Evolutionary conservation across 2,888 invertebrate species (phyloP).

Genomic region (Papilio protenor): DNA sequence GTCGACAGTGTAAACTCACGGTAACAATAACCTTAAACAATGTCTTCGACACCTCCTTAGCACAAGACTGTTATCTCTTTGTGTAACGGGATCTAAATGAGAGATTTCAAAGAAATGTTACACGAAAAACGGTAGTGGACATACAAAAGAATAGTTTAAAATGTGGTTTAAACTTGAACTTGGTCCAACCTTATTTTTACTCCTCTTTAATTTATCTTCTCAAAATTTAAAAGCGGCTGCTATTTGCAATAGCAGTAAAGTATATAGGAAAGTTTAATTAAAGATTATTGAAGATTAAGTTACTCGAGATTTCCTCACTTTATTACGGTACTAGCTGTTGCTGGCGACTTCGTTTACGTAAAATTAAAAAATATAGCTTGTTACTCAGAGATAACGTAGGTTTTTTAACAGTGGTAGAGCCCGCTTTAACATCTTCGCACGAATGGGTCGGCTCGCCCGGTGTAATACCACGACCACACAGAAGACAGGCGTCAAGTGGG

Average conservation of each 20-base stretch:
- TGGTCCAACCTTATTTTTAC: not conserved
- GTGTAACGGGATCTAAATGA: constrained; percentile 25
- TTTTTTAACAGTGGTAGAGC: no score
- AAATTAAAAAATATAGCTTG: no score
- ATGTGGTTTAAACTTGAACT: not conserved
- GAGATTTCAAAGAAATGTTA: constrained; percentile 8
- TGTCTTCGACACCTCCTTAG: constrained; percentile 8
- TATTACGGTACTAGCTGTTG: not conserved
- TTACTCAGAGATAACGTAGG: no score
- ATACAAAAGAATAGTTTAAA: constrained; percentile 16
- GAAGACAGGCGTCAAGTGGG: no score
- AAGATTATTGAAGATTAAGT: not conserved
- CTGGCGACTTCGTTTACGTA: no score
- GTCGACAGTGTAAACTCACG: not conserved
- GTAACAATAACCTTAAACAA: constrained; percentile 1
- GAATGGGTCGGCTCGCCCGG: no score
- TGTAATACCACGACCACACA: no score
- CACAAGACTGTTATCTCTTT: constrained; percentile 17
- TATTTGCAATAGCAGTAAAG: not conserved
- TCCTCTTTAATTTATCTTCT: not conserved
- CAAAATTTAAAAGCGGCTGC: no score
- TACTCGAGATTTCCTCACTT: not conserved
- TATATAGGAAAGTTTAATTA: not conserved
- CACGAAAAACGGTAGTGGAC: constrained; percentile 25
- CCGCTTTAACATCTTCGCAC: no score